phyloP scores from a whole-genome alignment of 2,888 invertebrate species.

The Elgonia sp. region DNA sequence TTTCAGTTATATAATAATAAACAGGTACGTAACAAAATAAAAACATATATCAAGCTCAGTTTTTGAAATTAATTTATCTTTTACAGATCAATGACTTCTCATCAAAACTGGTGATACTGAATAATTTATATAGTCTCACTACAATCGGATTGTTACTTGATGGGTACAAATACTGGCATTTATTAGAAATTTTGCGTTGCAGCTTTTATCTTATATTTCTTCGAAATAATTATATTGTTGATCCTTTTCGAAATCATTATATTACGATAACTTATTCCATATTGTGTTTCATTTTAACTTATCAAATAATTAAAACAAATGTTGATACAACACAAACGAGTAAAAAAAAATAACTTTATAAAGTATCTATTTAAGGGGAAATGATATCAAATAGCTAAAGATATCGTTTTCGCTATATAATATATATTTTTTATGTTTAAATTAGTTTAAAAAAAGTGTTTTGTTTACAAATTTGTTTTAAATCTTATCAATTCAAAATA shows the following conservation, averaged over 20 bases:
- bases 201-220: constrained; percentile 88
- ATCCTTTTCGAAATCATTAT: constrained; percentile 41
- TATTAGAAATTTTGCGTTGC: constrained; percentile 90
- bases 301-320: constrained; percentile 48
- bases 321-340: not conserved
- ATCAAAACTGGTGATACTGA: constrained; percentile 89
- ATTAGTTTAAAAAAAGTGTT: too few relatives aligned
- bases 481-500: too few relatives aligned
- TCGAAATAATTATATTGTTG: constrained; percentile 28
- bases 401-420: too few relatives aligned
- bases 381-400: too few relatives aligned
- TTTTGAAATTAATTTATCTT: constrained; percentile 69
- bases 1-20: constrained; percentile 89
- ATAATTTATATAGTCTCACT: constrained; percentile 91
- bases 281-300: constrained; percentile 61
- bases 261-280: constrained; percentile 49
- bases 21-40: constrained; percentile 87
- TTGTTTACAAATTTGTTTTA: too few relatives aligned
- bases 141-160: constrained; percentile 92
- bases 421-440: too few relatives aligned
- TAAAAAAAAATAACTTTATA: not conserved
- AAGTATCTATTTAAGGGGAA: too few relatives aligned
- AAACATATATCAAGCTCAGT: too few relatives aligned
- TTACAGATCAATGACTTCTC: constrained; percentile 89
- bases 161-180: constrained; percentile 89